A percentile compares a stretch with the other conserved stretches of the same genome.
Conservation (phyloP, 2,797 vertebrate genomes). For the Odontamblyopus lacepedii region DNA sequence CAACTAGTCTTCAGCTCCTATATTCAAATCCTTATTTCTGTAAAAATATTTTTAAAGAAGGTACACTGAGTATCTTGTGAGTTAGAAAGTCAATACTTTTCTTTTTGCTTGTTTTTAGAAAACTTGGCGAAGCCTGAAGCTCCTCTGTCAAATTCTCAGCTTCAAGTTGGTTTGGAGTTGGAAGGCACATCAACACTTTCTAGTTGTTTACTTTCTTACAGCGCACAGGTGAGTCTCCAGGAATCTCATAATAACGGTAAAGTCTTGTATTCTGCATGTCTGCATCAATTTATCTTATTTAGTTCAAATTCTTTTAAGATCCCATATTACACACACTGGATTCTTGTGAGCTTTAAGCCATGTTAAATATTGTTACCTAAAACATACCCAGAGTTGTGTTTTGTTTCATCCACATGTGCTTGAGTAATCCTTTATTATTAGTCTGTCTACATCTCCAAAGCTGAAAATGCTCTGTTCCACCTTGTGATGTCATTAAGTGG, state of each 20-base stretch:
- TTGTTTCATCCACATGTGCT: no score
- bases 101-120: constrained; percentile 9
- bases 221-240: constrained; percentile 16
- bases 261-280: background rate
- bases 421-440: no score
- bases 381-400: no score
- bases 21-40: background rate
- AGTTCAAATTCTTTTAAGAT: background rate
- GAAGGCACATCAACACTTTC: constrained; percentile 3
- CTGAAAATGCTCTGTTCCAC: no score
- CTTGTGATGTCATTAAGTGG: no score
- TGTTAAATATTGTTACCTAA: no score
- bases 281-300: background rate
- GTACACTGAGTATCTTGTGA: constrained; percentile 4
- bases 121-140: constrained; percentile 8
- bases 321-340: no score
- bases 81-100: constrained; percentile 8
- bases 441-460: no score
- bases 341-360: no score
- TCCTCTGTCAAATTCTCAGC: constrained; percentile 5
- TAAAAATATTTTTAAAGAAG: background rate
- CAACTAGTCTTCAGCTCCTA: background rate
- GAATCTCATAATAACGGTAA: background rate
- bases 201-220: constrained; percentile 10
- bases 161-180: constrained; percentile 8